Evolutionary conservation across 2,797 vertebrate species (phyloP), one percentile per base, ranked within the genome.

Genomic region (Vespertilio murinus): DNA sequence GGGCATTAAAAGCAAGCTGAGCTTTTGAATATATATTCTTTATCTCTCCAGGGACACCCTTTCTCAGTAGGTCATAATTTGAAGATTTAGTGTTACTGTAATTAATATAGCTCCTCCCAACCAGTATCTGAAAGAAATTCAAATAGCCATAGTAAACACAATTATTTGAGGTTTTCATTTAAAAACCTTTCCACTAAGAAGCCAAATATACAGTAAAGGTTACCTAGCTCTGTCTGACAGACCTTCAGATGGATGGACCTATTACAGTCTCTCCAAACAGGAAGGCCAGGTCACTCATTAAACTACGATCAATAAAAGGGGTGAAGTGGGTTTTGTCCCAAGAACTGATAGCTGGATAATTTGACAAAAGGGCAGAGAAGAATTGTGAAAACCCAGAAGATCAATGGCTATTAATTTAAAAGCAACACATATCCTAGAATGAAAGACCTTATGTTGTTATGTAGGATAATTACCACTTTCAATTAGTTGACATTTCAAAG

Each of bases 381-480:
- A 98, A 99, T 98, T 98, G 98, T 98, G 95, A 98, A 98, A 98
- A 98, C 98, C 96, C 94, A 97, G 96, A 98, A 97, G 97, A 99
- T 99, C 99, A 74, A 99, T 99, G 98, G 96, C 98, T 99, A 99
- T 99, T 99, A 98, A 99, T 99, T 99, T 99, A 98, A 98, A 98
- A 98, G 97, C 92, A 98, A 98, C 98, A 95, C 98, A 99, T 98
- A 98, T 98, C 98, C 98, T 98, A 98, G 98, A 98, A 98, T 98
- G 98, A 98, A 99, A 99, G 97, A 98, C 98, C 98, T 99, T 98
- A 98, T 99, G 98, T 98, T 98, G 98, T 97, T 98, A 95, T 97
- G 98, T 98, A 98, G 98, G 98, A 98, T 98, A 98, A 99, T 99
- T 99, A 99, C 98, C 98, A 98, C 98, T 98, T 98, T 98, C 98